Base-by-base conservation (phyloP, 23 tunicate species). In the Botrylloides violaceus region DNA sequence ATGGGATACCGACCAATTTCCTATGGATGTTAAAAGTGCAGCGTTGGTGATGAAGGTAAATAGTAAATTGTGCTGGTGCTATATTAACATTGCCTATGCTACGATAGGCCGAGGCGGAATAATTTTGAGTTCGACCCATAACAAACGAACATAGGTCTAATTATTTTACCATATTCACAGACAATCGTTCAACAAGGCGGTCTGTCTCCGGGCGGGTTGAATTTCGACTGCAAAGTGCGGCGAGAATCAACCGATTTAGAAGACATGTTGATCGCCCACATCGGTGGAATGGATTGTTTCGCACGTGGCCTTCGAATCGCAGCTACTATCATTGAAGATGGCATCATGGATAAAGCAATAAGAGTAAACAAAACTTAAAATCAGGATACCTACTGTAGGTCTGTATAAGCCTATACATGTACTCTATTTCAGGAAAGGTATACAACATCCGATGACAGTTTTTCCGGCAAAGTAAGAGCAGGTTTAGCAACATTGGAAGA, bases 1-100 rank as follows among this genome's bases (percentile, higher is more conserved):
- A 23, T 92, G 92, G 92, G 98, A 92, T 68, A 92, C 98, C 18
- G 98, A 92, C 39, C 92, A 84, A 47, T 92, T 92, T 71, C 98
- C 98, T 31, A 92, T 92, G 98, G 87, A 84, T 71, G 80, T 84
- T 22, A 92, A 92, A 48, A 81, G 88, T 47, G 97, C 97, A 3
- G 59, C 97, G 3, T 65, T 90, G 90, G 86, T 90, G 19, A 90
- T 90, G 97, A 83, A 79, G 79, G 97, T 82, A 26, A 34, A 65
- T 68, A 1, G 19, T 60, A 0, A 20, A 20, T 60, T 21, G 24
- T n/a, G 27, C 0, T 60, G 65, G 18, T 60, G 65, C 23, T 60
- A 21, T 60, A 60, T 15, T 24, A 60, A 60, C 65, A 0, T 0
- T n/a, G 65, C 24, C 24, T 60, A 21, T 23, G 27, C 1, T 60